Conservation (phyloP, 2,888 invertebrate species). For the Lithophane socia region DNA sequence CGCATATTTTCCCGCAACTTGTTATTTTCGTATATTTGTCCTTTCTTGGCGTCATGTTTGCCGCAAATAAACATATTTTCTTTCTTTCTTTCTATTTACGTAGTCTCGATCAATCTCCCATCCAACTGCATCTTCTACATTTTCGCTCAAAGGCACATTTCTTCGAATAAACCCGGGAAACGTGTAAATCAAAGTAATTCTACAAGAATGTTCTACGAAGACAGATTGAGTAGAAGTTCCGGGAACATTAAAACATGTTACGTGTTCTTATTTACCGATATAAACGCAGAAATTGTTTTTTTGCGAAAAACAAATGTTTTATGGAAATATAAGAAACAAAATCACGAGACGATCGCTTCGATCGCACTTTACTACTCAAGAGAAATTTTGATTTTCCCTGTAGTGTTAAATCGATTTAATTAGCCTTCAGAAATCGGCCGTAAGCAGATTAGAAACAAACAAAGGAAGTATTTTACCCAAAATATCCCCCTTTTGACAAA, state of each 20-base stretch:
- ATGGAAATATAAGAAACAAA: neutral
- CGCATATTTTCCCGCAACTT: too few species aligned
- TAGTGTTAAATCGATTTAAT: too few species aligned
- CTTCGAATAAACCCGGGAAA: neutral
- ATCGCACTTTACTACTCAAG: too few species aligned
- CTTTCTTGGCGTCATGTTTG: too few species aligned
- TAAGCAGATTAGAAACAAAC: constrained; percentile 68
- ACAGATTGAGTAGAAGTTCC: neutral
- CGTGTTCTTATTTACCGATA: neutral
- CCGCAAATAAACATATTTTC: too few species aligned
- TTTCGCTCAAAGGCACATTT: constrained; percentile 13
- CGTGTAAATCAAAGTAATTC: constrained; percentile 1
- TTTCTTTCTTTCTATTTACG: too few species aligned
- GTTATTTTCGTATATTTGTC: too few species aligned
- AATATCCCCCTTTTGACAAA: constrained; percentile 60
- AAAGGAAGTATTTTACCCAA: constrained; percentile 56
- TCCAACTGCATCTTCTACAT: neutral
- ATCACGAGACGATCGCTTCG: neutral
- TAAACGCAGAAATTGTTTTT: neutral
- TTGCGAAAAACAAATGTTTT: neutral
- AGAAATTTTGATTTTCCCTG: too few species aligned
- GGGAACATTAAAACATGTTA: neutral
- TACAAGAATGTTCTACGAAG: neutral
- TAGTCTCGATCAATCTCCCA: neutral
- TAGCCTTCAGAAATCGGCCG: constrained; percentile 54